Evolutionary conservation across 2,797 vertebrate species (phyloP), one percentile per base, ranked within the genome.

Genomic region (Melanotaenia pygmaea): DNA sequence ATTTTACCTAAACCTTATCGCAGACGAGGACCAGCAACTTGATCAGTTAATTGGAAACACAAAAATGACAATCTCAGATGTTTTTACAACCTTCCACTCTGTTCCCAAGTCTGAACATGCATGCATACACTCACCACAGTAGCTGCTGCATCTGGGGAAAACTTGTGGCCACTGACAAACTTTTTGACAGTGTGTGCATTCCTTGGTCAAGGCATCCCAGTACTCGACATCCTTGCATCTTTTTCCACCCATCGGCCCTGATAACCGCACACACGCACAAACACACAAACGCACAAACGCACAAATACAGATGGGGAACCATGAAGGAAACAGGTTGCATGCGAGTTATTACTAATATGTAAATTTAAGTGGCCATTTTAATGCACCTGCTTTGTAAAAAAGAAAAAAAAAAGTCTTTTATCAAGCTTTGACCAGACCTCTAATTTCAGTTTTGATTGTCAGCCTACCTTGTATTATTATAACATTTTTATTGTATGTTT

Each of bases 101-200:
- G 30, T 14, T 64, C 8, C 14, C 5, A 43, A 43, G 40, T 18
- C 14, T 58, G n/a, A 58, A 61, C 67, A 18, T 34, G 32, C 32
- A 11, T 38, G 38, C 11, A 32, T 24, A 26, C 30, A 85, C 93
- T 92, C 71, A 94, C 94, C 85, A 28, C 94, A 95, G 85, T 70
- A 88, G 20, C 43, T 64, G 8, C 1, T 32, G 81, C 94, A 95
- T 62, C 5, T 84, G 51, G 2, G 0, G 4, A 0, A 22, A 4
- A 47, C 2, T 0, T 4, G 1, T 3, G 26, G 3, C 5, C 40
- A 6, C 1, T 74, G n/a, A 62, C 94, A 95, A 7, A 22, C 2
- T 5, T 1, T 3, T 0, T 56, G 6, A 80, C 94, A 95, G 14
- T 53, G 0, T 9, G 90, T 0, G 47, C 93, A 95, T 0, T 1